Evolutionary conservation across 2,888 invertebrate species (phyloP), one percentile per base, ranked within the genome.

Genomic region (Lacanobia oleracea): DNA sequence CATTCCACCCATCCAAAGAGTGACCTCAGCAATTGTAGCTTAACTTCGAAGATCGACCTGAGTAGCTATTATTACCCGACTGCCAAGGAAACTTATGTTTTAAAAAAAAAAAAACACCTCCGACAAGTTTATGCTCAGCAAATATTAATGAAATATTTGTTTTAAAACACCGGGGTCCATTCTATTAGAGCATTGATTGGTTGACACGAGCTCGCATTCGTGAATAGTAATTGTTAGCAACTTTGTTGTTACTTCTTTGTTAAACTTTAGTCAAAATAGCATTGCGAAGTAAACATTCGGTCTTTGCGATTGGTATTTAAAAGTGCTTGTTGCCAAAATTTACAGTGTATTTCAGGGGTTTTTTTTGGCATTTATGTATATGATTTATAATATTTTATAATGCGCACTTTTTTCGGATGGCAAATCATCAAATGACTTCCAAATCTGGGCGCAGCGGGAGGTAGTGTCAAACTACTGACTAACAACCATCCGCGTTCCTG

Each of bases 41-140:
- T 27, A 27, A 27, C 27, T 27, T 27, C 27, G 27, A 27, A 27
- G 27, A 27, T 27, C 27, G 27, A 27, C 27, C 27, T 3, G 27
- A 27, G 27, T 27, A 3, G 27, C 1, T 27, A 27, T 2, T 27
- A 27, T 27, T 27, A 27, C 27, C 27, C 27, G 27, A 27, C 27
- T 27, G 27, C 27, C 27, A 27, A 27, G 27, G 27, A 27, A 27
- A 27, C 27, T 27, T 27, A 27, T 27, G 3, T 27, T 27, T 27
- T 27, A n/a, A n/a, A n/a, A n/a, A n/a, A n/a, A n/a, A n/a, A n/a
- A n/a, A n/a, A 27, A 3, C 27, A 2, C 27, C 27, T 27, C 27
- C 27, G 27, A 27, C 27, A 3, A 60, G 27, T 65, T 65, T 43
- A 60, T 65, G 21, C 33, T 21, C 64, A 21, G 27, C 54, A 27